phyloP scores from a whole-genome alignment of 2,888 invertebrate genomes.

The Cephonodes hylas region DNA sequence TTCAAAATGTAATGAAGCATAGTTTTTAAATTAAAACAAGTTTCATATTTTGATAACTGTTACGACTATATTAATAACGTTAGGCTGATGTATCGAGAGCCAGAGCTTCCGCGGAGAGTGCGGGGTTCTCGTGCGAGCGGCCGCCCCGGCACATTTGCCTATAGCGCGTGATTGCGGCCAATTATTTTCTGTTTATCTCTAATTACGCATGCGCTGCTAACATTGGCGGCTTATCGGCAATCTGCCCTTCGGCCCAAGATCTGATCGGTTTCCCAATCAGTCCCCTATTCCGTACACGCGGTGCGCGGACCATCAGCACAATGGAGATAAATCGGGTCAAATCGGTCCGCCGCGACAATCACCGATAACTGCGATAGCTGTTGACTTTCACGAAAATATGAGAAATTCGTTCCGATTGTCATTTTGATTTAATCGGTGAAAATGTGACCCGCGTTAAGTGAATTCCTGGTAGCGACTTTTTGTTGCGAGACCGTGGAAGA shows the following conservation, averaged over 20 bases:
- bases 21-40: too few relatives aligned
- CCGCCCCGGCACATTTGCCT: slow-evolving; percentile 63
- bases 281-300: slow-evolving; percentile 60
- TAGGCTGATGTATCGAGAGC: not conserved
- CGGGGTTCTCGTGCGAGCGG: slow-evolving; percentile 20
- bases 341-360: slow-evolving; percentile 25
- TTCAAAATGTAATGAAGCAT: too few relatives aligned
- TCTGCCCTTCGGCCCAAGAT: slow-evolving; percentile 79
- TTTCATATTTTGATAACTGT: too few relatives aligned
- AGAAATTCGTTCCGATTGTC: slow-evolving; percentile 51
- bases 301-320: slow-evolving; percentile 38
- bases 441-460: slow-evolving; percentile 43
- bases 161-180: slow-evolving; percentile 77
- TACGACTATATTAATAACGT: not conserved
- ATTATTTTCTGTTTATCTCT: slow-evolving; percentile 81
- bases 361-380: slow-evolving; percentile 36
- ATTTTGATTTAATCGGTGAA: slow-evolving; percentile 52
- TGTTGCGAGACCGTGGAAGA: slow-evolving; percentile 46
- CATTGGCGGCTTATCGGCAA: slow-evolving; percentile 70
- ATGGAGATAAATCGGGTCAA: slow-evolving; percentile 58
- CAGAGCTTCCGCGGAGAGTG: not conserved
- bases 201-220: slow-evolving; percentile 79
- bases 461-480: slow-evolving; percentile 46
- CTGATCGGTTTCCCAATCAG: slow-evolving; percentile 74
- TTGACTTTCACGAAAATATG: slow-evolving; percentile 48